These are phyloP conservation scores for Nephrotoma flavescens DNA, from an alignment of 2,888 invertebrate species.

Conservation along the genomic window DNA sequence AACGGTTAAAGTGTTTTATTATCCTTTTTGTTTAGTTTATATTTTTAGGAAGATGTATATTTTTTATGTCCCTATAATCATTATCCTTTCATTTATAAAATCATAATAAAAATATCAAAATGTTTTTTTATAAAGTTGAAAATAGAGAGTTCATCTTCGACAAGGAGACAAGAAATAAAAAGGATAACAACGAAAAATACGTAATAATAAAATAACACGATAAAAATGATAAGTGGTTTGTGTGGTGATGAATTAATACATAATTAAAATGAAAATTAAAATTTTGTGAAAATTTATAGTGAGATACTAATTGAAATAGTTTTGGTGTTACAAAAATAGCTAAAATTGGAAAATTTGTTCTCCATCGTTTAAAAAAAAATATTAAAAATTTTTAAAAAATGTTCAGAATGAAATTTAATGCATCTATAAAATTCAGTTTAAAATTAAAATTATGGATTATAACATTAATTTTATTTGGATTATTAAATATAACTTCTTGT, in stretches of 20 bases:
- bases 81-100: not conserved
- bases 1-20: not conserved
- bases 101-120: not conserved
- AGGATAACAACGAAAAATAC: not conserved
- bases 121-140: not conserved
- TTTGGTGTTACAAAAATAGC: not conserved
- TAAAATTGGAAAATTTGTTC: not conserved
- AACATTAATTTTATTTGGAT: not conserved
- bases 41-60: not conserved
- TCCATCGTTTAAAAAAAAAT: not conserved
- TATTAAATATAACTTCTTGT: not conserved
- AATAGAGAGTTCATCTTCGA: not conserved
- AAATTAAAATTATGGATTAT: not conserved
- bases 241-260: not conserved
- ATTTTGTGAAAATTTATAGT: not conserved
- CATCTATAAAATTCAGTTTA: not conserved
- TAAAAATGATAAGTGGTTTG: not conserved
- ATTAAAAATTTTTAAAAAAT: not conserved
- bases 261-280: not conserved
- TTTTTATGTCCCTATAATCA: not conserved
- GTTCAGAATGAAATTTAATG: not conserved
- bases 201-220: not conserved
- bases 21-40: not conserved
- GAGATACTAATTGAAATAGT: not conserved
- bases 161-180: not conserved